Evolutionary conservation across 1,140 invertebrate genomes (phyloP).

Genomic region (Drosophila quadrilineata): DNA sequence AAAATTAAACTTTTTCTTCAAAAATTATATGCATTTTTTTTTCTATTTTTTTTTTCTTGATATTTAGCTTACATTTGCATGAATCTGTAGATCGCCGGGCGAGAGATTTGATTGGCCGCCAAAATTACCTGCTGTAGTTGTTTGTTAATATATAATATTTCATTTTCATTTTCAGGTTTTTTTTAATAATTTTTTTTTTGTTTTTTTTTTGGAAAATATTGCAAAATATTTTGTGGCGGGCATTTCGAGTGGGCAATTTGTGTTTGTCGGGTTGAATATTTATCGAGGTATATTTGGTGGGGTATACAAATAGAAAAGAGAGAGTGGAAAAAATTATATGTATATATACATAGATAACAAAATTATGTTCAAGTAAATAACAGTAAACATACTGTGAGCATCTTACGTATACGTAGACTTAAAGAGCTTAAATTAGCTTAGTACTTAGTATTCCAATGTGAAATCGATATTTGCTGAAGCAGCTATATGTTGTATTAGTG

Average conservation of each 20-base stretch:
- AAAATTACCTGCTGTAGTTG: conserved; percentile 77
- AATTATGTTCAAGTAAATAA: background rate
- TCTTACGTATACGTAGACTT: conserved; percentile 1
- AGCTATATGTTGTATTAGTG: no score
- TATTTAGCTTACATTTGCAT: conserved; percentile 80
- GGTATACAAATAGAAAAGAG: conserved; percentile 35
- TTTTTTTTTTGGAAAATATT: conserved; percentile 9
- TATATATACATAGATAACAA: conserved; percentile 9
- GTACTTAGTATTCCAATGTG: conserved; percentile 6
- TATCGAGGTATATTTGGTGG: conserved; percentile 13
- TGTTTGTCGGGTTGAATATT: background rate
- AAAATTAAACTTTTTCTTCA: conserved; percentile 28
- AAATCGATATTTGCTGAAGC: background rate
- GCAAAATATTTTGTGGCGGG: conserved; percentile 55
- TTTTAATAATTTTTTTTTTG: conserved; percentile 22
- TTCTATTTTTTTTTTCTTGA: conserved; percentile 22
- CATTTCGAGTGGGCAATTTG: conserved; percentile 30
- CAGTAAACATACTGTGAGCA: no score
- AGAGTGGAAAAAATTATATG: conserved; percentile 37
- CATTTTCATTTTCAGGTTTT: conserved; percentile 35
- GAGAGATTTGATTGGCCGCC: conserved; percentile 71
- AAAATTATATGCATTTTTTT: conserved; percentile 31
- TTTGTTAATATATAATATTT: conserved; percentile 28
- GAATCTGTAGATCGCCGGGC: conserved; percentile 80
- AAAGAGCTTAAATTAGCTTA: conserved; percentile 20